Conservation (phyloP, 23 tunicate genomes). For the Diplosoma virens region DNA sequence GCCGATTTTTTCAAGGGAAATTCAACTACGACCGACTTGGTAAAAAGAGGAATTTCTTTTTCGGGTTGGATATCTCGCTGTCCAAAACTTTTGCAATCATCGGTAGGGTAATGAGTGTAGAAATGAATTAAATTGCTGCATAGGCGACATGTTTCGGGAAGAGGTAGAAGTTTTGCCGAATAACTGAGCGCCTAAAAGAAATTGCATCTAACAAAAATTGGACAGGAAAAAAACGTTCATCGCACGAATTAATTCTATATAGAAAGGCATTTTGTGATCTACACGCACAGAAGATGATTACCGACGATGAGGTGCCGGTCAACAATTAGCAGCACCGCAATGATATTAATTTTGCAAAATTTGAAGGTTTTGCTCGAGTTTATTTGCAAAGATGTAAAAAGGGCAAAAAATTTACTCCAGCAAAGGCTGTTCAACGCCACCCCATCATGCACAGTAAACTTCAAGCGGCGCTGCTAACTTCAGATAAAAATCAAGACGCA, state of each 20-base stretch:
- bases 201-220: too few species aligned
- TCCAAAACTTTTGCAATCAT: background rate
- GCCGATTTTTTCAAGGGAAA: slow-evolving; percentile 32
- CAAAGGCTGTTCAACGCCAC: too few species aligned
- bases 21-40: slow-evolving; percentile 24
- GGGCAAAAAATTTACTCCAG: too few species aligned
- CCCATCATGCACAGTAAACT: background rate
- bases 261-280: too few species aligned
- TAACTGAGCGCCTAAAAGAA: slow-evolving; percentile 32
- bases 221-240: too few species aligned
- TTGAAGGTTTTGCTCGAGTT: too few species aligned
- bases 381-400: too few species aligned
- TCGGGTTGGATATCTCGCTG: slow-evolving; percentile 16
- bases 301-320: too few species aligned
- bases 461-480: background rate
- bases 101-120: slow-evolving; percentile 55
- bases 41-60: slow-evolving; percentile 37
- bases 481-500: background rate
- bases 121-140: slow-evolving; percentile 50
- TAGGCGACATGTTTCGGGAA: slow-evolving; percentile 24
- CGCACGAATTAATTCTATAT: too few species aligned
- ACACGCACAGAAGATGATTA: too few species aligned
- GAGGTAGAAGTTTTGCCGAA: slow-evolving; percentile 12
- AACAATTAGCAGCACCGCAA: too few species aligned
- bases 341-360: too few species aligned